Conservation (phyloP, 2,888 invertebrate genomes). For the Tupiocoris notatus region DNA sequence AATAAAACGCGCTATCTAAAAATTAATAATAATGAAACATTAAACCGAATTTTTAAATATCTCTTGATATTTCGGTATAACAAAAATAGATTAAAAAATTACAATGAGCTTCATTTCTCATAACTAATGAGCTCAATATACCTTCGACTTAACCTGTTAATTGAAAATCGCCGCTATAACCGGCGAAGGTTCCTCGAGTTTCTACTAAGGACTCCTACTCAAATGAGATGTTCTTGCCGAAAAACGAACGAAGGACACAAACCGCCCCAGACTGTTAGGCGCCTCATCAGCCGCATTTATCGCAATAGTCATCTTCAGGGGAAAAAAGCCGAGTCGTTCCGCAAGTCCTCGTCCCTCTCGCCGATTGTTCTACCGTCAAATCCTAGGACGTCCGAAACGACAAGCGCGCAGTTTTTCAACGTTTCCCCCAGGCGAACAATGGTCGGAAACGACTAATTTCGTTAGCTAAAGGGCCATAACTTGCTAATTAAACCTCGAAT, state of each 20-base stretch:
- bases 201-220: no score
- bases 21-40: no score
- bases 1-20: no score
- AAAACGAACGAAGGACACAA: neutral
- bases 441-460: conserved; percentile 7
- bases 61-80: no score
- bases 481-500: neutral
- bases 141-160: no score
- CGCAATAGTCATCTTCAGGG: neutral
- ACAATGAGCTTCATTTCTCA: no score
- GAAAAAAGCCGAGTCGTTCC: neutral
- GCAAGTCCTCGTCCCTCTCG: no score
- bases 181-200: no score
- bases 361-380: neutral
- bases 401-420: neutral
- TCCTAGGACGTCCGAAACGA: neutral
- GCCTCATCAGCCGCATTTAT: neutral
- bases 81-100: no score
- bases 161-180: no score
- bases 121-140: no score
- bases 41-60: no score
- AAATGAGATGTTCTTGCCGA: neutral
- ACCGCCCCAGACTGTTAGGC: neutral
- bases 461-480: neutral
- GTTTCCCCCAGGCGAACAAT: neutral